A percentile compares a stretch with the other conserved stretches of the same genome.
Conservation (phyloP, 2,888 invertebrate genomes). For the Drosophila lutescens region DNA sequence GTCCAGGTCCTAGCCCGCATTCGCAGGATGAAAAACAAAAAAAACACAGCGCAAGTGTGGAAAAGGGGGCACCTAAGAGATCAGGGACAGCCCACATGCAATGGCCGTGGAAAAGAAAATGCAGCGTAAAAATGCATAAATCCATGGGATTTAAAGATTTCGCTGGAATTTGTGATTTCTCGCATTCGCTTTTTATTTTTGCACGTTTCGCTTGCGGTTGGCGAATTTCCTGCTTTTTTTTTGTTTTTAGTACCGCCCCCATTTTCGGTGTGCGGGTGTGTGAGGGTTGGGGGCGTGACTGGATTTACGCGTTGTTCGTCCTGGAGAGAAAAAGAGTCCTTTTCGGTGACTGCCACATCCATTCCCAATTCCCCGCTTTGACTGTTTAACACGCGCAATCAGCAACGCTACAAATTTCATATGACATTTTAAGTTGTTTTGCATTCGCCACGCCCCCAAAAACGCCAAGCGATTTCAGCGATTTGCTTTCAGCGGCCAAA, state of each 20-base stretch:
- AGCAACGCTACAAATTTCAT: conserved; percentile 76
- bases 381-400: conserved; percentile 75
- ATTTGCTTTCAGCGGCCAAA: conserved; percentile 64
- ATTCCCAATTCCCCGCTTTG: conserved; percentile 19
- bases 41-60: conserved; percentile 33
- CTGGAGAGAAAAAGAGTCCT: conserved; percentile 24
- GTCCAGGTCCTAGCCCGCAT: conserved; percentile 54
- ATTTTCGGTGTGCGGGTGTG: conserved; percentile 3
- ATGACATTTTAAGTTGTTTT: conserved; percentile 78
- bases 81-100: conserved; percentile 68
- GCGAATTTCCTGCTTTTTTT: conserved; percentile 20
- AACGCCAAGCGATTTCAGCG: conserved; percentile 28
- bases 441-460: conserved; percentile 58
- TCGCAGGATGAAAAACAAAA: conserved; percentile 50
- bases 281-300: conserved; percentile 59
- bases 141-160: conserved; percentile 78
- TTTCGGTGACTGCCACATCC: conserved; percentile 2
- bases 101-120: conserved; percentile 41
- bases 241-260: conserved; percentile 55
- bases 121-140: conserved; percentile 78
- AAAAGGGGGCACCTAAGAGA: conserved; percentile 25
- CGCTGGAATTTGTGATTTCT: conserved; percentile 77
- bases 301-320: conserved; percentile 65
- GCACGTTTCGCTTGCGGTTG: conserved; percentile 58
- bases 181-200: conserved; percentile 67